A percentile compares a stretch with the other conserved stretches of the same genome.
phyloP scores from a whole-genome alignment of 2,888 invertebrate genomes.

The Agrochola lychnidis region DNA sequence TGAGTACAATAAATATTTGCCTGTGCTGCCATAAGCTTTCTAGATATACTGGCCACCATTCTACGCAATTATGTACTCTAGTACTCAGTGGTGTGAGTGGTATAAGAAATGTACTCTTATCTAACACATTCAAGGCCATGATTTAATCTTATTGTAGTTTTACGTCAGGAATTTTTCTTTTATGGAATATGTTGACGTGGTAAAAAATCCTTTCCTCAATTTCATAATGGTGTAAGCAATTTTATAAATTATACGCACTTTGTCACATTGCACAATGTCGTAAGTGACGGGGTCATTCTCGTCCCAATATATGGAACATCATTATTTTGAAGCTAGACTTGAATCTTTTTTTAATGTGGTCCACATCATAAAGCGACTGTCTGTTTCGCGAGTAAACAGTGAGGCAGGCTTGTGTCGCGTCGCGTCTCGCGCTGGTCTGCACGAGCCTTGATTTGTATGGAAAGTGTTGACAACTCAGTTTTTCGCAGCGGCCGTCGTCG shows the following conservation, averaged over 20 bases:
- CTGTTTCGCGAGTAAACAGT: background rate
- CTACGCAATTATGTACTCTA: too few relatives aligned
- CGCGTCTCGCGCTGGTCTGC: too few relatives aligned
- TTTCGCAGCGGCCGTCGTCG: too few relatives aligned
- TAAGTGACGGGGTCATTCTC: too few relatives aligned
- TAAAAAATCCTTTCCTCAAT: background rate
- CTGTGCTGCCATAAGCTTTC: background rate
- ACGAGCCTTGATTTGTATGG: background rate
- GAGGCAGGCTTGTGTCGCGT: too few relatives aligned
- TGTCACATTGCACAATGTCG: too few relatives aligned
- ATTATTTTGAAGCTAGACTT: background rate
- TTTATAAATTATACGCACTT: background rate
- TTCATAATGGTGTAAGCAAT: too few relatives aligned
- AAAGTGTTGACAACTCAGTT: background rate
- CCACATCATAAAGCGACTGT: background rate
- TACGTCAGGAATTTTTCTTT: background rate
- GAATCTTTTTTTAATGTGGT: background rate
- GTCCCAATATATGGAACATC: background rate
- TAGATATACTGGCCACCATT: too few relatives aligned
- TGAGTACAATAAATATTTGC: background rate
- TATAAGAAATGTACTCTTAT: slow-evolving; percentile 1
- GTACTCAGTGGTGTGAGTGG: too few relatives aligned
- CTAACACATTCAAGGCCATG: slow-evolving; percentile 5
- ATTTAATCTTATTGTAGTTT: slow-evolving; percentile 12
- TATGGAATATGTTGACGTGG: background rate